Conservation (phyloP, 2,888 invertebrate genomes). For the Yponomeuta plumbellus region DNA sequence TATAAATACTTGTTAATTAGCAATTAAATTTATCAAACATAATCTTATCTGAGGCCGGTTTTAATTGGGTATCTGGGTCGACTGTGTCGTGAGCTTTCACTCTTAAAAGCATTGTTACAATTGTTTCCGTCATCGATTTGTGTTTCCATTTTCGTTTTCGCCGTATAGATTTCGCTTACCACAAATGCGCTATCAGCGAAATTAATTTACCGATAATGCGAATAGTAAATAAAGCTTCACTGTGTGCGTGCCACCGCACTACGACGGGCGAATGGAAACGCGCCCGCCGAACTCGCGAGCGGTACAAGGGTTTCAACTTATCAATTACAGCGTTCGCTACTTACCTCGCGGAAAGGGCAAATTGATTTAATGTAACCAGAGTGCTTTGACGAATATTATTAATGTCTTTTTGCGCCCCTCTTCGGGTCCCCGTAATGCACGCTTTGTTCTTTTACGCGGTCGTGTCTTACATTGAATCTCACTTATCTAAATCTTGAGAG, state of each 20-base stretch:
- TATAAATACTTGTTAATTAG: not conserved
- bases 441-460: constrained; percentile 71
- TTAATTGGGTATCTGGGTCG: constrained; percentile 26
- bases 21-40: constrained; percentile 19
- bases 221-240: not conserved
- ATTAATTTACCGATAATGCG: constrained; percentile 2
- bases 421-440: constrained; percentile 58
- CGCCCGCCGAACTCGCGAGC: constrained; percentile 52
- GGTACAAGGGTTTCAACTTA: constrained; percentile 77
- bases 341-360: constrained; percentile 76
- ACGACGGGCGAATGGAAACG: constrained; percentile 6
- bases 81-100: constrained; percentile 33
- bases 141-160: not conserved
- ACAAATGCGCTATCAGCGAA: constrained; percentile 1
- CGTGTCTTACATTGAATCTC: constrained; percentile 68
- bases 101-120: constrained; percentile 27
- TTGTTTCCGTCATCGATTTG: constrained; percentile 22
- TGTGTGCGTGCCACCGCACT: constrained; percentile 10
- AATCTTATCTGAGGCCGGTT: constrained; percentile 30
- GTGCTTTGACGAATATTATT: constrained; percentile 78
- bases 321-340: constrained; percentile 77
- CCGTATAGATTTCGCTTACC: not conserved
- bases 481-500: constrained; percentile 55
- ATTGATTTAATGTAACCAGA: constrained; percentile 77
- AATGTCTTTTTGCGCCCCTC: constrained; percentile 74